These are phyloP conservation scores for Neosalanx taihuensis DNA, from an alignment of 2,797 vertebrate genomes.

Conservation along the genomic window DNA sequence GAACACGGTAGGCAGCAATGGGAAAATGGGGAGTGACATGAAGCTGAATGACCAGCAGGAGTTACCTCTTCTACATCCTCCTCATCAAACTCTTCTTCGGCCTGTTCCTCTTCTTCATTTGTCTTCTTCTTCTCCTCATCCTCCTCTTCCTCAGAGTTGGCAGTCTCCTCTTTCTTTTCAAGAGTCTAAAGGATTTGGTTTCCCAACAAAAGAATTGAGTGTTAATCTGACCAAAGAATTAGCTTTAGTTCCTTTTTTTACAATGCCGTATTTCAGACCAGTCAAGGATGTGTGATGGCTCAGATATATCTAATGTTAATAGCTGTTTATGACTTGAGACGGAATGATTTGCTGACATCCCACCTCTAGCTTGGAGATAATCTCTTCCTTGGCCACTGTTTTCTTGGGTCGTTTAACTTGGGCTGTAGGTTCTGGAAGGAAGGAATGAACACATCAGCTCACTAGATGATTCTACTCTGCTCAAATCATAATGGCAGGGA, in stretches of 20 bases:
- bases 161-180: slow-evolving; percentile 71
- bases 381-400: slow-evolving; percentile 65
- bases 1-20: not conserved
- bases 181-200: slow-evolving; percentile 56
- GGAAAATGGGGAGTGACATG: too few species aligned
- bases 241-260: not conserved
- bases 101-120: slow-evolving; percentile 74
- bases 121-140: slow-evolving; percentile 63
- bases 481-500: too few species aligned
- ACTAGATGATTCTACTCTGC: not conserved
- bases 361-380: slow-evolving; percentile 79
- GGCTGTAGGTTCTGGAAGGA: slow-evolving; percentile 23
- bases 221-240: not conserved
- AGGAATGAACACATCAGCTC: not conserved
- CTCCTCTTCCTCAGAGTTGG: slow-evolving; percentile 74
- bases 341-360: not conserved
- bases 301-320: not conserved
- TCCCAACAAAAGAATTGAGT: not conserved
- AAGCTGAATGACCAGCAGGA: not conserved
- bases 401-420: slow-evolving; percentile 51
- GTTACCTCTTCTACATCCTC: slow-evolving; percentile 79
- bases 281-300: too few species aligned
- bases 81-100: slow-evolving; percentile 73
- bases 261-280: not conserved
- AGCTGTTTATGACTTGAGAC: not conserved